Base-by-base conservation (phyloP, 23 tunicate genomes). In the Halocynthia aurantium region DNA sequence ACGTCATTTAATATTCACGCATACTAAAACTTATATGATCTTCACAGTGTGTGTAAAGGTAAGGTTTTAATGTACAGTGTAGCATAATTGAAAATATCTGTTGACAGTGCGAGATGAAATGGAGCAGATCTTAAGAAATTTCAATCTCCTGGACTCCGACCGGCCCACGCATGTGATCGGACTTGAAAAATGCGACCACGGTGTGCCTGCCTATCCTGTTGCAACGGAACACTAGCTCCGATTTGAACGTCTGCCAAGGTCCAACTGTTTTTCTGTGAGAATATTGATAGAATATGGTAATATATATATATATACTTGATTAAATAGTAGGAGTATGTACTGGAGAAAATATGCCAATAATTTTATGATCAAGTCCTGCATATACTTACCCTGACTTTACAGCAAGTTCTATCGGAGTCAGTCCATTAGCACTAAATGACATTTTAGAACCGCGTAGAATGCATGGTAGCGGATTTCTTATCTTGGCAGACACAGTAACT, bases 241-340 rank as follows among this genome's bases (percentile, higher is more conserved):
- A 50, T 52, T 56, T 74, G 64, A 74, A 54, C 50, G 56, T 64
- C 56, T 74, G 78, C 78, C 78, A 74, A 8, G 78, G 78, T 5
- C 78, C 78, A 0, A 74, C 78, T 13, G 78, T 11, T 18, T 51
- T 54, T 21, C 78, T 74, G 78, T 52, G 31, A 54, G 22, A 72
- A 12, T 10, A 4, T 1, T 31, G 44, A 31, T 0, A 0, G 2
- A 0, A 4, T 1, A 17, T 67, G 64, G n/a, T 58, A 13, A 15
- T 58, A n/a, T 58, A 58, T 58, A 13, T 17, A 58, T 17, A 58
- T 58, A n/a, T 13, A 13, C 4, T 4, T 1, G 64, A 58, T 58
- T 17, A 31, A 31, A 31, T 4, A 31, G 1, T 31, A 31, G 44
- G 44, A 31, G 44, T 31, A 31, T 31, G 44, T 31, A 31, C 44